Conservation (phyloP, 1,140 invertebrate species). For the Brachionus calyciflorus region DNA sequence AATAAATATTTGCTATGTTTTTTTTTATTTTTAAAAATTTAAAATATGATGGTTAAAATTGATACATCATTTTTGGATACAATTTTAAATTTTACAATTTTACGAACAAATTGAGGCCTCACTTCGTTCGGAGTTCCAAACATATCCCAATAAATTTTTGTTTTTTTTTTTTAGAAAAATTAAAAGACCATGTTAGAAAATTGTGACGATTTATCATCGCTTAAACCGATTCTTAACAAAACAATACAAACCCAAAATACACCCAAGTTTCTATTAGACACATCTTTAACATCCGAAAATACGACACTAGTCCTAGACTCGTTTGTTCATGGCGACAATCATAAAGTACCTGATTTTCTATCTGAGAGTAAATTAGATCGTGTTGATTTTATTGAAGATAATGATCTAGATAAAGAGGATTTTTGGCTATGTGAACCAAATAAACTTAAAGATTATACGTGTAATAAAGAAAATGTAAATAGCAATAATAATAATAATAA, state of each 20-base stretch:
- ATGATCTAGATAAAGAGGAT: neutral
- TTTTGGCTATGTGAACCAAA: constrained; percentile 17
- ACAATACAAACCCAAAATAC: neutral
- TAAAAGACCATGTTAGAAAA: constrained; percentile 27
- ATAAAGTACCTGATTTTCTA: neutral
- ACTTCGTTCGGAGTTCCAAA: too few relatives aligned
- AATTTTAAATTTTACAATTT: too few relatives aligned
- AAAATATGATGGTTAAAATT: too few relatives aligned
- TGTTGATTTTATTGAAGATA: constrained; percentile 9
- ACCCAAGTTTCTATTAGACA: neutral
- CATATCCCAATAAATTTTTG: neutral
- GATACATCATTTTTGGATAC: too few relatives aligned
- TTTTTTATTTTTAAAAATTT: too few relatives aligned
- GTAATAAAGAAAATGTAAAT: constrained; percentile 22
- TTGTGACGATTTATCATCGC: constrained; percentile 32
- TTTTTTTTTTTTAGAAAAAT: neutral
- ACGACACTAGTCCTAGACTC: neutral
- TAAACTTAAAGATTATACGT: neutral
- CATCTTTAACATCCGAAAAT: neutral
- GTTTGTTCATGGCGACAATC: neutral
- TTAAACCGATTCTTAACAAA: neutral
- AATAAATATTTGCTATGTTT: too few relatives aligned
- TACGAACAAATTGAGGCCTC: too few relatives aligned
- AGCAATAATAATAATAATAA: too few relatives aligned
- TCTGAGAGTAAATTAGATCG: neutral